phyloP scores from a whole-genome alignment of 1,140 invertebrate species.

The Drosophila pruinosa region DNA sequence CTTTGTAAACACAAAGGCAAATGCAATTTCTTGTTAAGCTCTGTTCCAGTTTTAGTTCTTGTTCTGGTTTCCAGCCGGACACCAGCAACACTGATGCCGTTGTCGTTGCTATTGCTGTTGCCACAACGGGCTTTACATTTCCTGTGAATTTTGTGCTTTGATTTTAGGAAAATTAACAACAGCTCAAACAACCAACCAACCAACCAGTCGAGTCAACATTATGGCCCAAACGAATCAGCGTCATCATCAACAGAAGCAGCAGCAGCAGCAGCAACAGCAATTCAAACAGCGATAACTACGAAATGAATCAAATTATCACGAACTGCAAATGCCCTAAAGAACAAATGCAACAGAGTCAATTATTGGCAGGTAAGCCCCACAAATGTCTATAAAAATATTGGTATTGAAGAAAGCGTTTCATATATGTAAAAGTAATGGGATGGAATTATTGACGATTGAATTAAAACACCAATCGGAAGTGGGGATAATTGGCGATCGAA shows the following conservation, averaged over 20 bases:
- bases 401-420: too few species aligned
- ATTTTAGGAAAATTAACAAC: slow-evolving; percentile 81
- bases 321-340: slow-evolving; percentile 11
- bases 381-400: too few species aligned
- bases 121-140: slow-evolving; percentile 74
- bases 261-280: slow-evolving; percentile 40
- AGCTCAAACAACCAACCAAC: slow-evolving; percentile 64
- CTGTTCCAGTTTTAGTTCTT: slow-evolving; percentile 41
- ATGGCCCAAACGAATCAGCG: slow-evolving; percentile 78
- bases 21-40: slow-evolving; percentile 62
- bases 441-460: too few species aligned
- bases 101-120: slow-evolving; percentile 37
- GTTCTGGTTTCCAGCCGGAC: slow-evolving; percentile 26
- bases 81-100: slow-evolving; percentile 1
- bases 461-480: too few species aligned
- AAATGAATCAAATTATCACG: neutral
- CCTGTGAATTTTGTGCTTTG: slow-evolving; percentile 78
- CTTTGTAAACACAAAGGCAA: slow-evolving; percentile 44
- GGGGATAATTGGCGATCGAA: too few species aligned
- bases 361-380: too few species aligned
- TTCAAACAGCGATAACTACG: slow-evolving; percentile 53
- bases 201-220: slow-evolving; percentile 66
- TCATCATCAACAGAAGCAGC: slow-evolving; percentile 66
- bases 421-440: too few species aligned
- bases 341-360: neutral